A percentile compares a stretch with the other conserved stretches of the same genome.
These are phyloP conservation scores for Palythoa grandiflora DNA, from an alignment of 92 coral and sea anemone species.

Conservation along the genomic window DNA sequence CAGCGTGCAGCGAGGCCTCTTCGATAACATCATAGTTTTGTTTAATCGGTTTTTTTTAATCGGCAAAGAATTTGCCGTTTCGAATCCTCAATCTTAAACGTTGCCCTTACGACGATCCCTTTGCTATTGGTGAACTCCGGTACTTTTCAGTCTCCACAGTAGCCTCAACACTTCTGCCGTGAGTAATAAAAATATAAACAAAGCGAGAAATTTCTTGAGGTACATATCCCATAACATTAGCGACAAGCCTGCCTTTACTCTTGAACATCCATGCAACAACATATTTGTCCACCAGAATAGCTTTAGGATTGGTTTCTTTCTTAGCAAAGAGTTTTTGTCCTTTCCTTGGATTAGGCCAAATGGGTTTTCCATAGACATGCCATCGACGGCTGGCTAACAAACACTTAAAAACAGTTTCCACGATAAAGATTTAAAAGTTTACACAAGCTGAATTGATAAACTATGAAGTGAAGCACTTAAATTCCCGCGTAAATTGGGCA, in stretches of 20 bases:
- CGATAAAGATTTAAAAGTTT: conserved; percentile 8
- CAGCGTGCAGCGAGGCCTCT: conserved; percentile 14
- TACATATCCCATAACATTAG: conserved; percentile 53
- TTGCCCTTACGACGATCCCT: conserved; percentile 6
- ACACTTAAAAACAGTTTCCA: conserved; percentile 32
- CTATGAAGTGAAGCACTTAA: neutral
- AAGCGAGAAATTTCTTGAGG: conserved; percentile 51
- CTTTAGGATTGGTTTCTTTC: conserved; percentile 8
- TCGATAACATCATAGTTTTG: neutral
- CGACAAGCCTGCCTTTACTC: conserved; percentile 41
- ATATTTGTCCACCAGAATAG: conserved; percentile 30
- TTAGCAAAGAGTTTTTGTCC: conserved; percentile 44
- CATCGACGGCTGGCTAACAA: conserved; percentile 43
- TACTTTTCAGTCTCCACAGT: neutral
- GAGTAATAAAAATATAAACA: conserved; percentile 47
- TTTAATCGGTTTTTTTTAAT: conserved; percentile 7
- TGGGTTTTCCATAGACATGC: conserved; percentile 18
- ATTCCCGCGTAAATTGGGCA: neutral
- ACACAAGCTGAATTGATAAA: conserved; percentile 21
- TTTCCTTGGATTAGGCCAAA: conserved; percentile 37
- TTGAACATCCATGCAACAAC: conserved; percentile 47
- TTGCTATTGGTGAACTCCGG: neutral
- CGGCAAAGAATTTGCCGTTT: conserved; percentile 23
- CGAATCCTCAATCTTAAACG: conserved; percentile 12
- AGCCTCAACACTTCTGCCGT: neutral